A percentile compares a stretch with the other conserved stretches of the same genome.
Conservation (phyloP, 2,797 vertebrate species). For the Sphenopsis melanotis region DNA sequence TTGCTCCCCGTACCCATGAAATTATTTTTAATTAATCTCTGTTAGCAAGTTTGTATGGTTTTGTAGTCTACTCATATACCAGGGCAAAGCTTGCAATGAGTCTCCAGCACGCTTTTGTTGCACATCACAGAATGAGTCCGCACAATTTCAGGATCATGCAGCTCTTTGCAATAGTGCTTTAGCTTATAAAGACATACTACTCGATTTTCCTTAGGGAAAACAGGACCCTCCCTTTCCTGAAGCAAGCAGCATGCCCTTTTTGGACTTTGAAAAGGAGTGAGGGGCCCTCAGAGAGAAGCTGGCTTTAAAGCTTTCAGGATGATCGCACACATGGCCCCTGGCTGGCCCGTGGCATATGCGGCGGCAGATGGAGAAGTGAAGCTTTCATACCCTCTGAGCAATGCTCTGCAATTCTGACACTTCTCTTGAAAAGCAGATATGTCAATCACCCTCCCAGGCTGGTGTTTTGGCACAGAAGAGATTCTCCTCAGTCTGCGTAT, state of each 20-base stretch:
- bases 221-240: not conserved
- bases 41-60: not conserved
- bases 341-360: not conserved
- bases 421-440: not conserved
- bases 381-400: not conserved
- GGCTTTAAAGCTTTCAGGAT: not conserved
- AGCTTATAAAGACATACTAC: not conserved
- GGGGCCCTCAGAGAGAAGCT: not conserved
- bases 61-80: not conserved
- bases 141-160: not conserved
- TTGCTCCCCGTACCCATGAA: not conserved
- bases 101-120: not conserved
- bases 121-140: not conserved
- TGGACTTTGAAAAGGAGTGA: not conserved
- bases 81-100: not conserved
- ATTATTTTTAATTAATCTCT: not conserved
- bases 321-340: not conserved
- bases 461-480: not conserved
- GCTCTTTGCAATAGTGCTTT: not conserved
- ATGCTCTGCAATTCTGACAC: slow-evolving; percentile 3
- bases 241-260: not conserved
- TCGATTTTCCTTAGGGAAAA: not conserved
- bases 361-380: not conserved
- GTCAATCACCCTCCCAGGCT: not conserved
- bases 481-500: not conserved